Evolutionary conservation across 1,140 invertebrate species (phyloP), one percentile per base, ranked within the genome.

Genomic region (Procambarus clarkii): DNA sequence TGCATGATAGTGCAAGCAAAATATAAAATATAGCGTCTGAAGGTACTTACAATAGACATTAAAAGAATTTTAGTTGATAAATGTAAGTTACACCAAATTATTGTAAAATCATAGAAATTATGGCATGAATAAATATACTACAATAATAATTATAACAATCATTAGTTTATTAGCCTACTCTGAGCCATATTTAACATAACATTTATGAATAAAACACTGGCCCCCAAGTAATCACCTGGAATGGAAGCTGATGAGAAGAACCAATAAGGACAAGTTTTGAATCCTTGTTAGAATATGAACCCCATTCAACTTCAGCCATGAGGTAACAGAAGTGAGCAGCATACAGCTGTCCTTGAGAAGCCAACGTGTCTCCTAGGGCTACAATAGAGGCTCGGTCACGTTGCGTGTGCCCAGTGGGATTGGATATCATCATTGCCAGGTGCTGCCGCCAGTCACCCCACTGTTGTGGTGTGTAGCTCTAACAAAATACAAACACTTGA

Each of bases 381-480:
- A 97, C 96, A 86, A 99, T 97, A 21, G 97, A 96, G 94, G 97
- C 97, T 69, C 96, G 95, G 95, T 98, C 98, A 44, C 98, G 95
- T 92, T 98, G 97, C 3, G 97, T 96, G 93, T 96, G 96, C 2
- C 96, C 94, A 21, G 97, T 96, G 2, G 97, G 96, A 94, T 99
- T 99, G 48, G 98, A 97, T 46, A 99, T 96, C 92, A 99, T 96
- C 96, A 99, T 98, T 21, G 98, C 98, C 78, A 99, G 95, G 95
- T 99, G 98, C 44, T 98, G 97, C 86, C 98, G 96, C 98, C 98
- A 99, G 94, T 99, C 98, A 90, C 98, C 98, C 97, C 98, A 99
- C 92, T 96, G 96, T 92, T 97, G 97, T 95, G 98, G 97, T n/a
- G 96, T 95, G 89, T 97, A 96, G 95, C 97, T 94, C 94, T 95